phyloP scores from a whole-genome alignment of 2,113 vertebrate species.

The Neotoma lepida region DNA sequence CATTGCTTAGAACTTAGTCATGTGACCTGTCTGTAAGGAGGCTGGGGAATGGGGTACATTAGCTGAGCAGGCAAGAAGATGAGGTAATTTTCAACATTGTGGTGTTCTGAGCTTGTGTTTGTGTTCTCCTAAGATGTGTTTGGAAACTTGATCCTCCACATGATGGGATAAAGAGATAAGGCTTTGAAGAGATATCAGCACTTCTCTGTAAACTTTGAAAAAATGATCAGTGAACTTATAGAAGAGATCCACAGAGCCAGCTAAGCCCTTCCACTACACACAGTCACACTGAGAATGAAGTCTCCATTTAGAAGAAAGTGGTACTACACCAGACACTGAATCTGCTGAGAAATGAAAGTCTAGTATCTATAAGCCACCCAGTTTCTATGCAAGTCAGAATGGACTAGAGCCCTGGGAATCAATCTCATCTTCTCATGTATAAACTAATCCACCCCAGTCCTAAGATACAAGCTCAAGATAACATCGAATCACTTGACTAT shows the following conservation, averaged over 20 bases:
- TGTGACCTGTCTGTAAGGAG: neutral
- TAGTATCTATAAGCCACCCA: no score
- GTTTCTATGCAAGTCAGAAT: neutral
- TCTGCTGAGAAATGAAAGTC: neutral
- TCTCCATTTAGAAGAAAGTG: neutral
- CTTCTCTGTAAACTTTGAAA: neutral
- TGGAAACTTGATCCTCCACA: neutral
- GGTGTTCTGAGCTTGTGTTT: neutral
- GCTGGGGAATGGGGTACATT: neutral
- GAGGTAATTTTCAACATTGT: neutral
- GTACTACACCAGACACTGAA: neutral
- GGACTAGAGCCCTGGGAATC: neutral
- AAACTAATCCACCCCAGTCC: neutral
- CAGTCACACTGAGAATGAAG: neutral
- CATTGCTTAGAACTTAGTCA: neutral
- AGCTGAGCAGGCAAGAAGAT: neutral
- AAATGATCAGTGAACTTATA: neutral
- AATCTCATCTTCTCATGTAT: neutral
- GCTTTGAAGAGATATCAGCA: neutral
- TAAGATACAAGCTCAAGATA: neutral
- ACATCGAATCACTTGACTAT: neutral
- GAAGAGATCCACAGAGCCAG: neutral
- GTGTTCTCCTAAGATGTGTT: neutral
- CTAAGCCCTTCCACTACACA: neutral
- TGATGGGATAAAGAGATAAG: neutral